phyloP scores from a whole-genome alignment of 1,140 invertebrate species.

The Hylaeus volcanicus region DNA sequence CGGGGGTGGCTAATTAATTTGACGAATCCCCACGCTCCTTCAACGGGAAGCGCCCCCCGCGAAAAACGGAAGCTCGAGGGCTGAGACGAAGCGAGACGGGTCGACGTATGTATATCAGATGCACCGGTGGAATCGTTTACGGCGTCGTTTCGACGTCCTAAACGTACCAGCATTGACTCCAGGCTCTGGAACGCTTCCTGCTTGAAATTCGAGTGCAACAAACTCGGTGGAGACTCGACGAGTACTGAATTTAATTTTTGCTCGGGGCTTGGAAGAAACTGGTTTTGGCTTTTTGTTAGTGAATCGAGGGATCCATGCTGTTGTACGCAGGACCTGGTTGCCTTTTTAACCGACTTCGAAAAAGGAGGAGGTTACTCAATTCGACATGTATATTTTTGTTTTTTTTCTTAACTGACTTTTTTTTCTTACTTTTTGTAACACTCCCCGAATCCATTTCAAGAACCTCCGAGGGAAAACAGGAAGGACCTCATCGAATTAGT shows the following conservation, averaged over 20 bases:
- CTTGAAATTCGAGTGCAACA: neutral
- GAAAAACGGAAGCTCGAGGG: neutral
- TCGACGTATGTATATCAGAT: neutral
- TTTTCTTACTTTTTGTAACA: no score
- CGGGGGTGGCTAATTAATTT: constrained; percentile 56
- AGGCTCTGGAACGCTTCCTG: neutral
- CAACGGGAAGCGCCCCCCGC: neutral
- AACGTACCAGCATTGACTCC: neutral
- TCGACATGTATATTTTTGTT: no score
- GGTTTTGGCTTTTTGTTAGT: no score
- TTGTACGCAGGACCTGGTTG: no score
- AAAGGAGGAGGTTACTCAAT: no score
- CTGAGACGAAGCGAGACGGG: neutral
- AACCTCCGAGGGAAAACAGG: no score
- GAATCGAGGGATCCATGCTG: no score
- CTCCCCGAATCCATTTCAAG: no score
- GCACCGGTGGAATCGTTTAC: constrained; percentile 4
- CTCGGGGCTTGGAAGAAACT: no score
- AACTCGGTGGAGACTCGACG: neutral
- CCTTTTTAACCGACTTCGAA: no score
- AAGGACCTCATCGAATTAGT: no score
- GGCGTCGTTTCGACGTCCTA: neutral
- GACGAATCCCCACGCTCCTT: constrained; percentile 27
- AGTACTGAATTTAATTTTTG: neutral
- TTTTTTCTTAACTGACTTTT: no score